Base-by-base conservation (phyloP, 2,797 vertebrate species). In the Eutrigla gurnardus region DNA sequence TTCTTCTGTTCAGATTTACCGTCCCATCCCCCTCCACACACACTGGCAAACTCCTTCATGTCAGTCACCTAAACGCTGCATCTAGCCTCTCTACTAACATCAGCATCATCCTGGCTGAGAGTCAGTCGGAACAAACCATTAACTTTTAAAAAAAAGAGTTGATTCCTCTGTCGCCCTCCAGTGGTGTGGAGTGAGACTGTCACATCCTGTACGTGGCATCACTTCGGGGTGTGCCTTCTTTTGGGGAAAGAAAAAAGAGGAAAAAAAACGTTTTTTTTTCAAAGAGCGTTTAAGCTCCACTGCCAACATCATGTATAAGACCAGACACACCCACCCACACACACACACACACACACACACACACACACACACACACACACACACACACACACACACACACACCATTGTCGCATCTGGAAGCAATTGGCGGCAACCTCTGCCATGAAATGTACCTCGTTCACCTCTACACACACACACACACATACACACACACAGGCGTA, bases 321-420 rank as follows among this genome's bases (percentile, higher is more conserved):
- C 15, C 7, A 59, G 78, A 78, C 92, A 90, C 86, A 81, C 88
- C 84, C 91, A n/a, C n/a, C n/a, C n/a, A n/a, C n/a, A n/a, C n/a
- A n/a, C n/a, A n/a, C n/a, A 75, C 13, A 12, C 43, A 32, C 40
- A 70, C 67, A 42, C 92, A 75, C n/a, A 13, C 47, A 25, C 46
- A 70, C 67, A 39, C 18, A 42, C 65, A 60, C 71, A 78, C 68
- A 75, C 85, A 76, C 72, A 71, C 36, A 65, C 46, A 52, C 55
- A 55, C 71, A 73, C 68, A 61, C 54, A 70, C 68, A 54, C 47
- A 55, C 53, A 73, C 61, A 62, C 73, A 81, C 70, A 71, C 69
- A 73, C 83, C 63, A 15, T 80, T 17, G 53, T 69, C 84, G 88
- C 92, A 94, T 94, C 93, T 93, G 93, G 93, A 90, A 90, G 79